Conservation (phyloP, 2,888 invertebrate genomes). For the Leucoptera coffeella region DNA sequence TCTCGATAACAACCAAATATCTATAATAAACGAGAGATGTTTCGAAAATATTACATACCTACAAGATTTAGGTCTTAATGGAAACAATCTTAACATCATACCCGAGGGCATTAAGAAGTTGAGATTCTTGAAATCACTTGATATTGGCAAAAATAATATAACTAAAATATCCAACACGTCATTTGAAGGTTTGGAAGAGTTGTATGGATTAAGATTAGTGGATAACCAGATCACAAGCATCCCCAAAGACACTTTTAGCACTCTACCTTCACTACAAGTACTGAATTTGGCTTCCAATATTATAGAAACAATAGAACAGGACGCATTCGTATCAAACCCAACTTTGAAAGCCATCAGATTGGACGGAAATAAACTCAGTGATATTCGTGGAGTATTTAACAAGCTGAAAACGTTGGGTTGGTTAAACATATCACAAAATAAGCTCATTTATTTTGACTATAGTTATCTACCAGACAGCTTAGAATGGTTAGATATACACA, state of each 20-base stretch:
- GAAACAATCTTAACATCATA: slow-evolving; percentile 60
- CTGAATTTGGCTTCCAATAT: slow-evolving; percentile 75
- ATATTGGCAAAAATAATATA: slow-evolving; percentile 76
- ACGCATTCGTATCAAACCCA: slow-evolving; percentile 68
- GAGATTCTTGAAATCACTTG: slow-evolving; percentile 65
- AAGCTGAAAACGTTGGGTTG: slow-evolving; percentile 67
- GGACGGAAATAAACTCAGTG: slow-evolving; percentile 70
- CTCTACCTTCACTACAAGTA: slow-evolving; percentile 66
- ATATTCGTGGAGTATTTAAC: slow-evolving; percentile 71
- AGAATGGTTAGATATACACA: slow-evolving; percentile 76
- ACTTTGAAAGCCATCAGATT: slow-evolving; percentile 68
- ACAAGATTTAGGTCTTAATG: slow-evolving; percentile 70
- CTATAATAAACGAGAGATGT: slow-evolving; percentile 59
- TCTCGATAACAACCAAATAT: slow-evolving; percentile 66
- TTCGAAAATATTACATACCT: slow-evolving; percentile 73
- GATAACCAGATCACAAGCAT: slow-evolving; percentile 72
- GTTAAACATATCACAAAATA: slow-evolving; percentile 77
- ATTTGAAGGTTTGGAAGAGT: slow-evolving; percentile 66
- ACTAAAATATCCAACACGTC: slow-evolving; percentile 63
- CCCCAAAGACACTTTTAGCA: slow-evolving; percentile 66
- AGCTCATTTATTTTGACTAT: slow-evolving; percentile 72
- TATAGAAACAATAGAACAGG: slow-evolving; percentile 68
- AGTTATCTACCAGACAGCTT: slow-evolving; percentile 67
- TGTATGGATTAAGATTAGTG: slow-evolving; percentile 71
- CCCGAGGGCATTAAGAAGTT: slow-evolving; percentile 64